Evolutionary conservation across 37 sponge, comb jelly and placozoan species (phyloP), one percentile per base, ranked within the genome.

Genomic region (Cladorhizidae sp.): DNA sequence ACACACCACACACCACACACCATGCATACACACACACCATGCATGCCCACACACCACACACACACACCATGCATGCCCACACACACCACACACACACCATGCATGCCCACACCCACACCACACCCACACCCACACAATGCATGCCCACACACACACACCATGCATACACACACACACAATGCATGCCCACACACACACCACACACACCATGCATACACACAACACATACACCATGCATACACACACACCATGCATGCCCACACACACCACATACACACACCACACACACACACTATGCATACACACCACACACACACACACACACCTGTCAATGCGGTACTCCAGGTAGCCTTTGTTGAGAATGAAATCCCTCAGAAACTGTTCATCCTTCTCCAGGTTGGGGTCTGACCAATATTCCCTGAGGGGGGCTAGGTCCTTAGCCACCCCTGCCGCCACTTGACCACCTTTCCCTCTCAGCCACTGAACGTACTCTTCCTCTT

Each of bases 311-410:
- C 65, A 65, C 65, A 65, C 3, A 9, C 5, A 45, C 49, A 45
- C 49, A 45, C n/a, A 89, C 90, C 85, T 90, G 64, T 81, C 55
- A 0, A 68, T 59, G 15, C 89, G 81, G 32, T 82, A 70, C 40
- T 93, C 94, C 7, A 93, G n/a, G 67, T 90, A 90, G 0, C 91
- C 91, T 68, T 75, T 87, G 67, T 97, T 90, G 40, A 97, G 83
- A 29, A 97, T 89, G 83, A 91, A 97, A 73, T 97, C 98, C 40
- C 98, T 81, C 38, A 97, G 85, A 75, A 95, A 97, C 45, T 38
- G 33, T 67, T 97, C 98, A 14, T 85, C 93, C 35, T 77, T 64
- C 28, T 79, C 79, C 21, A 97, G 82, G 39, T 79, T 40, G 0
- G 96, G 93, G 42, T 92, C 86, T 18, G 82, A 80, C 98, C 98